Evolutionary conservation across 2,113 vertebrate species (phyloP).

Genomic region (Mustela lutreola): DNA sequence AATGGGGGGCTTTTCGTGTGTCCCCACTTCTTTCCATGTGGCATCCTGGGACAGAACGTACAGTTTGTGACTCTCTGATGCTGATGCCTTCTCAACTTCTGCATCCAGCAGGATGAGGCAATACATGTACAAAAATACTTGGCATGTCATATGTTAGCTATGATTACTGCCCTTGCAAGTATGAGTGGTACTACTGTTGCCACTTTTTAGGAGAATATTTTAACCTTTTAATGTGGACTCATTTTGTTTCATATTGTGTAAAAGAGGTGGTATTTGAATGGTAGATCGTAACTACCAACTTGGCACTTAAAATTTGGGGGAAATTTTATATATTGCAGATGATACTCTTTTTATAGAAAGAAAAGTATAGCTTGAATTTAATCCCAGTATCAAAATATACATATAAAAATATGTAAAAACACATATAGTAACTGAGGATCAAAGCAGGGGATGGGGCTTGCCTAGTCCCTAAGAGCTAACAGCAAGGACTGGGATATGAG

Average conservation of each 20-base stretch:
- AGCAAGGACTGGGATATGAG: neutral
- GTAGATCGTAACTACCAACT: neutral
- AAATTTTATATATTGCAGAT: neutral
- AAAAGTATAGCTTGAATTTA: neutral
- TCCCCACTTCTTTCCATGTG: too few species aligned
- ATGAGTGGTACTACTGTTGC: neutral
- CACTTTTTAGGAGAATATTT: neutral
- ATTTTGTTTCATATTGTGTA: neutral
- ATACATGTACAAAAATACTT: neutral
- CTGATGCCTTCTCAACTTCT: rapidly evolving
- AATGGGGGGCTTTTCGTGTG: neutral
- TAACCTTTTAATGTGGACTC: neutral
- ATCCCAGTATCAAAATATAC: neutral
- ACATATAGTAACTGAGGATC: neutral
- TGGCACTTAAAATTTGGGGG: neutral
- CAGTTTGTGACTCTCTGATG: neutral
- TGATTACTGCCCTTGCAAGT: too few species aligned
- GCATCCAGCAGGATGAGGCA: rapidly evolving
- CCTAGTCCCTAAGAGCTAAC: neutral
- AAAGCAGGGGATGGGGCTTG: neutral
- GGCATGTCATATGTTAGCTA: too few species aligned
- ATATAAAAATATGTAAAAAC: neutral
- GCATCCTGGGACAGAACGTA: neutral
- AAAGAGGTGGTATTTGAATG: neutral
- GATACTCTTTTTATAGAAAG: neutral